Percentiles rank a stretch among this genome's conserved stretches.
These are phyloP conservation scores for Leptodactylus fallax DNA, from an alignment of 2,797 vertebrate genomes.

Conservation along the genomic window DNA sequence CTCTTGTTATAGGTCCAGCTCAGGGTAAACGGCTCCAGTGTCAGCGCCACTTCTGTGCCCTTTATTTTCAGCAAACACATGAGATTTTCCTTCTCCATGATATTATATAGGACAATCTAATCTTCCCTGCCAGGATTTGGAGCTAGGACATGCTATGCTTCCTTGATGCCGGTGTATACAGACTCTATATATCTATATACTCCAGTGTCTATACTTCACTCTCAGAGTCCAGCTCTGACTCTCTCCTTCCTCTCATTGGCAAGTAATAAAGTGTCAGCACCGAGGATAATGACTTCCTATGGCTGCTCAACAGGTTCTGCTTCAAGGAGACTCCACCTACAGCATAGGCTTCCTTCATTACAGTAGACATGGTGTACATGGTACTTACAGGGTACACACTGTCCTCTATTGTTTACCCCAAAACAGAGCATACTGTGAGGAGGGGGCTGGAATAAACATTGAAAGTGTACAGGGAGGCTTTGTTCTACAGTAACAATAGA, in stretches of 20 bases:
- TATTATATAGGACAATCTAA: not conserved
- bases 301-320: slow-evolving; percentile 28
- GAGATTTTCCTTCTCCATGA: slow-evolving; percentile 18
- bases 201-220: not conserved
- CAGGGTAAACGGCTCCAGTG: not conserved
- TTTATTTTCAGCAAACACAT: slow-evolving; percentile 18
- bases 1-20: slow-evolving; percentile 46
- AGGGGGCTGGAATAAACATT: not conserved
- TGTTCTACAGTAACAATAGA: not conserved
- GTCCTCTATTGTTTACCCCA: slow-evolving; percentile 4
- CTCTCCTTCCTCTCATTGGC: not conserved
- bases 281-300: not conserved
- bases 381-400: not conserved
- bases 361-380: not conserved
- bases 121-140: not conserved
- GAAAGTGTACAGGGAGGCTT: slow-evolving; percentile 5
- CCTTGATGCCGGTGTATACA: not conserved
- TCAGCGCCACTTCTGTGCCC: not conserved
- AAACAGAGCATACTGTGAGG: not conserved
- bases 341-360: not conserved
- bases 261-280: not conserved
- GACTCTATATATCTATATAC: not conserved
- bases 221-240: slow-evolving; percentile 46
- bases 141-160: not conserved
- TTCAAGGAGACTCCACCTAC: slow-evolving; percentile 30